These are phyloP conservation scores for Vanessa atalanta DNA, from an alignment of 1,140 invertebrate species.

Conservation along the genomic window DNA sequence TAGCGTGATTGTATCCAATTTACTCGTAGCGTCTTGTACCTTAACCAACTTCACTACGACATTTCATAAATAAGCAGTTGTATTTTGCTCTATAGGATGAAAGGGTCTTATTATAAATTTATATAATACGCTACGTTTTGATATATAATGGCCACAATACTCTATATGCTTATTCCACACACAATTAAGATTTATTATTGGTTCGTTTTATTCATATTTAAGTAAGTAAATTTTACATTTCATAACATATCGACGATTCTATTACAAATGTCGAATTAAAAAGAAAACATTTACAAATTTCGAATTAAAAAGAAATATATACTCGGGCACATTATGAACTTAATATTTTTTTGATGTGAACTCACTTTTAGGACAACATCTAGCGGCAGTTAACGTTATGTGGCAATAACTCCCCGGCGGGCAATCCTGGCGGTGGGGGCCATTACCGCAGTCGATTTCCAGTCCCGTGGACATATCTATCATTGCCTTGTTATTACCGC, in stretches of 20 bases:
- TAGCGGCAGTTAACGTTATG: constrained; percentile 88
- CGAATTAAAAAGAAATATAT: too few species aligned
- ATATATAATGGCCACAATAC: constrained; percentile 15
- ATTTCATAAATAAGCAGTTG: constrained; percentile 39
- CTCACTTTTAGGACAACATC: constrained; percentile 91
- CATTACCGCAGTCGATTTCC: constrained; percentile 93
- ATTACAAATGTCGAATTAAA: too few species aligned
- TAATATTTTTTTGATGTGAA: constrained; percentile 15
- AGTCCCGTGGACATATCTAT: constrained; percentile 85
- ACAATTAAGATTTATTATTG: not conserved
- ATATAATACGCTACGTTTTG: constrained; percentile 31
- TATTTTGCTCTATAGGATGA: constrained; percentile 34
- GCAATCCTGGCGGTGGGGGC: constrained; percentile 88
- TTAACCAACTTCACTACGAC: constrained; percentile 43
- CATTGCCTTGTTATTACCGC: constrained; percentile 90
- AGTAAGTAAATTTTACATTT: not conserved
- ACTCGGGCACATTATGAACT: too few species aligned
- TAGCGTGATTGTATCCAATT: constrained; percentile 75
- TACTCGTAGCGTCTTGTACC: constrained; percentile 48
- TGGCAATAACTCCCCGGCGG: constrained; percentile 92
- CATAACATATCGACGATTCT: too few species aligned
- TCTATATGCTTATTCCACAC: constrained; percentile 18
- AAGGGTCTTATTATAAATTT: constrained; percentile 39
- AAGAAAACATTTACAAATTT: too few species aligned
- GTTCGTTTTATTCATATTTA: not conserved